Conservation (phyloP, 2,888 invertebrate species). For the Schrankia costaestrigalis region DNA sequence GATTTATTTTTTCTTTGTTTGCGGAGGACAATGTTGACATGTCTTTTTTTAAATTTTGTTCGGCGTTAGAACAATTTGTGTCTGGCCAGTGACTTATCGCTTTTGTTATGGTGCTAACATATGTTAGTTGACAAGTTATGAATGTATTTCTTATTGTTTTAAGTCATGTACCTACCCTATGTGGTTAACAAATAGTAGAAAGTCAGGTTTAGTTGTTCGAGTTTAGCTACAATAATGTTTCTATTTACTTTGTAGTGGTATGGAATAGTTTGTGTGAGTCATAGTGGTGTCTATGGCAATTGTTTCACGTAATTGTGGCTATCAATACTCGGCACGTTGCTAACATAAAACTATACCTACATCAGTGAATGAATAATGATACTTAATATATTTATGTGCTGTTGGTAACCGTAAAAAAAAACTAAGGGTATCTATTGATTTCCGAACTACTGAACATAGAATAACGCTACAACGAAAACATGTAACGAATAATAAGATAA, state of each 20-base stretch:
- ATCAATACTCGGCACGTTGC: too few relatives aligned
- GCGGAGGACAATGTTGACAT: slow-evolving; percentile 69
- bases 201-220: not conserved
- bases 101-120: slow-evolving; percentile 33
- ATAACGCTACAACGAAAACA: too few relatives aligned
- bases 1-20: slow-evolving; percentile 79
- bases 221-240: too few relatives aligned
- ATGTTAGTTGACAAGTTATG: slow-evolving; percentile 26
- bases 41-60: slow-evolving; percentile 48
- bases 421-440: too few relatives aligned
- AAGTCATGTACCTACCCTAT: not conserved
- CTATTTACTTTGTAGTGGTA: too few relatives aligned
- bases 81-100: slow-evolving; percentile 39
- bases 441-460: too few relatives aligned
- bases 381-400: too few relatives aligned
- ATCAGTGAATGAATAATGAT: too few relatives aligned
- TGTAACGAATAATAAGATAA: too few relatives aligned
- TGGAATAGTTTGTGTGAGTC: slow-evolving; percentile 1
- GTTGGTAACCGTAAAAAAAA: too few relatives aligned
- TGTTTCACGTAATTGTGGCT: not conserved
- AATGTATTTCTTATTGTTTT: slow-evolving; percentile 14
- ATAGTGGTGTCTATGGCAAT: not conserved
- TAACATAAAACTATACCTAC: too few relatives aligned
- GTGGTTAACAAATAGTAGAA: not conserved
- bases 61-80: slow-evolving; percentile 34